Evolutionary conservation across 2,888 invertebrate genomes (phyloP).

Genomic region (Tuberolachnus salignus): DNA sequence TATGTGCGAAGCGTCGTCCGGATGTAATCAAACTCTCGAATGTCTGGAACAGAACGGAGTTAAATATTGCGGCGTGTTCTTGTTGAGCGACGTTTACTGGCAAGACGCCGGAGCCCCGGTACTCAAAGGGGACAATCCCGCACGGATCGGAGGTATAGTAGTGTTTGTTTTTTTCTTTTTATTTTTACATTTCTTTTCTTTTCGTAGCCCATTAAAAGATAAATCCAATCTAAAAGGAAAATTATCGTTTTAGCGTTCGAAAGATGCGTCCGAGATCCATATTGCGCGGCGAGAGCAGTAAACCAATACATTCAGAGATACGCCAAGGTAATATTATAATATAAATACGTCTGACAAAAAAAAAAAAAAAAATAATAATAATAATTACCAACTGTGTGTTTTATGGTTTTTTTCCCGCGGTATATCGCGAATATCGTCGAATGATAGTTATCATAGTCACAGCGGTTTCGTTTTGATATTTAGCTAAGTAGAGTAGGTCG

Average conservation of each 20-base stretch:
- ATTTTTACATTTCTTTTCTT: too few relatives aligned
- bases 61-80: conserved; percentile 62
- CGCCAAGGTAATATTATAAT: conserved; percentile 58
- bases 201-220: too few relatives aligned
- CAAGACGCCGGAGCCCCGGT: conserved; percentile 62
- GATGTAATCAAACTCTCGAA: conserved; percentile 61
- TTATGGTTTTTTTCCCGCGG: too few relatives aligned
- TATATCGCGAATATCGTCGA: too few relatives aligned
- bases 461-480: too few relatives aligned
- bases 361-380: too few relatives aligned
- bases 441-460: too few relatives aligned
- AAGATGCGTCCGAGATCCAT: conserved; percentile 61
- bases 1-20: conserved; percentile 61
- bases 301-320: conserved; percentile 62
- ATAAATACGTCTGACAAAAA: too few relatives aligned
- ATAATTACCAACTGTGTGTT: too few relatives aligned
- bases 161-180: too few relatives aligned
- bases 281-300: conserved; percentile 61
- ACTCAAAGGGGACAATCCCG: conserved; percentile 59
- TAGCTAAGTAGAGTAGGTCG: too few relatives aligned
- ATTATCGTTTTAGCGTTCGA: conserved; percentile 62
- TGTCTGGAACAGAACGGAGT: conserved; percentile 59
- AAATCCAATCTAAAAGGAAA: too few relatives aligned
- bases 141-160: conserved; percentile 57
- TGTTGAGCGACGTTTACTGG: conserved; percentile 63